A percentile compares a stretch with the other conserved stretches of the same genome.
phyloP scores from a whole-genome alignment of 1,140 invertebrate species.

The Calliphora vicina region DNA sequence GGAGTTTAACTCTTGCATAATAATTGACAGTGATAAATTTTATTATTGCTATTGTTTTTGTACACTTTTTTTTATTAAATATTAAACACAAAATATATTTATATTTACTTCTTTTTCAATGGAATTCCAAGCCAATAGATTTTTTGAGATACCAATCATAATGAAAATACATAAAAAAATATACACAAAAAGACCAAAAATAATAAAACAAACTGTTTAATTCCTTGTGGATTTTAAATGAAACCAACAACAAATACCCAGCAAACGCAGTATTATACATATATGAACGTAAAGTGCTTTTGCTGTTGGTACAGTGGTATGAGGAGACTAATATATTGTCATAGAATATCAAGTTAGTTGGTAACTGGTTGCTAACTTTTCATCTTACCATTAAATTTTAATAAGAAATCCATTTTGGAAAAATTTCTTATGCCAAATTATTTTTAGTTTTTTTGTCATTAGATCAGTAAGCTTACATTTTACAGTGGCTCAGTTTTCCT shows the following conservation, averaged over 20 bases:
- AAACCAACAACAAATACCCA: not conserved
- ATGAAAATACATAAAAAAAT: not conserved
- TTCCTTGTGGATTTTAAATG: not conserved
- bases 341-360: too few relatives aligned
- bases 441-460: too few relatives aligned
- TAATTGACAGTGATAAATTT: conserved; percentile 63
- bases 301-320: not conserved
- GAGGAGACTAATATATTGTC: not conserved
- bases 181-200: not conserved
- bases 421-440: too few relatives aligned
- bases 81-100: not conserved
- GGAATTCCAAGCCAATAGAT: not conserved
- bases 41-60: conserved; percentile 35
- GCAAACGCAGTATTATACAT: not conserved
- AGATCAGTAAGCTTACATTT: too few relatives aligned
- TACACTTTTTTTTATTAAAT: not conserved
- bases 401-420: too few relatives aligned
- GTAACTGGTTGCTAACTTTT: too few relatives aligned
- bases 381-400: too few relatives aligned
- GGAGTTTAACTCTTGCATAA: conserved; percentile 59
- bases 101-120: not conserved
- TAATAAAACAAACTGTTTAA: not conserved
- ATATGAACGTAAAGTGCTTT: not conserved
- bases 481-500: too few relatives aligned
- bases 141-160: not conserved